A percentile compares a stretch with the other conserved stretches of the same genome.
phyloP scores from a whole-genome alignment of 2,888 invertebrate species.

The Eupithecia exiguata region DNA sequence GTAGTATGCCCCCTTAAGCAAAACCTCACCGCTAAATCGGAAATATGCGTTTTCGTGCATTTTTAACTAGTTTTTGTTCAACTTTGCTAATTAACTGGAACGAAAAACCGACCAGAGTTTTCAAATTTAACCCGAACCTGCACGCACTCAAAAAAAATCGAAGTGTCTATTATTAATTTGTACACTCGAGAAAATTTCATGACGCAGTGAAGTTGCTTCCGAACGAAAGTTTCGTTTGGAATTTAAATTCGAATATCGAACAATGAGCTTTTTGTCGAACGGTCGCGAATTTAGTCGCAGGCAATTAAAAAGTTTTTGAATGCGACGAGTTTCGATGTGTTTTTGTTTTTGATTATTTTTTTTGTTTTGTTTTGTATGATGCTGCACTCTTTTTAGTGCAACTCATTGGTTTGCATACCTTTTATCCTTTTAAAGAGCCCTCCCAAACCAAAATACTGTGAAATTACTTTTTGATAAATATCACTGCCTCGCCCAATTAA shows the following conservation, averaged over 20 bases:
- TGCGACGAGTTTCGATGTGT: slow-evolving; percentile 52
- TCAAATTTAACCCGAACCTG: slow-evolving; percentile 47
- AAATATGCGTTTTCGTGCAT: not conserved
- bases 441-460: not conserved
- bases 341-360: slow-evolving; percentile 45
- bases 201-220: slow-evolving; percentile 60
- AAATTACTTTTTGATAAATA: not conserved
- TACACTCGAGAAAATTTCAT: slow-evolving; percentile 61
- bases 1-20: too few relatives aligned
- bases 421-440: not conserved
- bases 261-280: slow-evolving; percentile 74
- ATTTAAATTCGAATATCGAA: slow-evolving; percentile 70
- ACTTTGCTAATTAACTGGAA: slow-evolving; percentile 2
- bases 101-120: not conserved
- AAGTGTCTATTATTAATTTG: slow-evolving; percentile 57
- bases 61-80: not conserved
- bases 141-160: slow-evolving; percentile 57
- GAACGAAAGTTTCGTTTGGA: slow-evolving; percentile 62
- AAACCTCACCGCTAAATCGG: not conserved
- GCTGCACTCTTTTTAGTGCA: slow-evolving; percentile 11
- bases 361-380: slow-evolving; percentile 34
- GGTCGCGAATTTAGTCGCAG: slow-evolving; percentile 70
- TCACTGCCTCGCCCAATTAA: slow-evolving; percentile 26
- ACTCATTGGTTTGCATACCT: not conserved
- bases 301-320: slow-evolving; percentile 79